These are phyloP conservation scores for Ectobius pallidus DNA, from an alignment of 2,888 invertebrate species.

Conservation along the genomic window DNA sequence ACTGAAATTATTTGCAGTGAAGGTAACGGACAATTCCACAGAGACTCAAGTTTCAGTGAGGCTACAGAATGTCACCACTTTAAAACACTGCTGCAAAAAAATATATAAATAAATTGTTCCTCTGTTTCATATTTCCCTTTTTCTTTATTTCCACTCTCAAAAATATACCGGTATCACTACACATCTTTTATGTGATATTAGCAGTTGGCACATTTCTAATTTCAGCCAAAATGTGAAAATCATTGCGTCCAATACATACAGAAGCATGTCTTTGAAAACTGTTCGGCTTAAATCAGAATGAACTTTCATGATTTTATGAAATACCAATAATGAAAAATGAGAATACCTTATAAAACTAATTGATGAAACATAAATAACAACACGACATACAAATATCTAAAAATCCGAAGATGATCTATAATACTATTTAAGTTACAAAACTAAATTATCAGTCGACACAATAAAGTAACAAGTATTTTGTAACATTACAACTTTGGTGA, in stretches of 20 bases:
- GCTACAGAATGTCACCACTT: neutral
- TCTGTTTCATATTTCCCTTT: neutral
- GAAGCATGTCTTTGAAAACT: no score
- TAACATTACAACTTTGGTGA: neutral
- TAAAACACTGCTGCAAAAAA: neutral
- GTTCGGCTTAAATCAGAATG: no score
- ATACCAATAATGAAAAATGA: no score
- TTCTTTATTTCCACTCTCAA: neutral
- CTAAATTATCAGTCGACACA: neutral
- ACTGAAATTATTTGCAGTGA: neutral
- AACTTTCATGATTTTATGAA: no score
- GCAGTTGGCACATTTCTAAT: no score
- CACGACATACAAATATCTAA: neutral
- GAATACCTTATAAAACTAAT: no score
- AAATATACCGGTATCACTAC: no score
- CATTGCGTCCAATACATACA: no score
- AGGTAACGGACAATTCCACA: neutral
- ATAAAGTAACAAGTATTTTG: conserved; percentile 1
- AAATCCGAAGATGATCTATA: neutral
- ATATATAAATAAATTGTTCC: neutral
- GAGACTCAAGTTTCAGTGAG: neutral
- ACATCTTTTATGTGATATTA: no score
- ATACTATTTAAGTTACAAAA: no score
- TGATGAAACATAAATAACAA: conserved; percentile 8
- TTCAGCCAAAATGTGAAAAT: no score